Conservation (phyloP, 2,113 vertebrate genomes). For the Sphyrna mokarran region DNA sequence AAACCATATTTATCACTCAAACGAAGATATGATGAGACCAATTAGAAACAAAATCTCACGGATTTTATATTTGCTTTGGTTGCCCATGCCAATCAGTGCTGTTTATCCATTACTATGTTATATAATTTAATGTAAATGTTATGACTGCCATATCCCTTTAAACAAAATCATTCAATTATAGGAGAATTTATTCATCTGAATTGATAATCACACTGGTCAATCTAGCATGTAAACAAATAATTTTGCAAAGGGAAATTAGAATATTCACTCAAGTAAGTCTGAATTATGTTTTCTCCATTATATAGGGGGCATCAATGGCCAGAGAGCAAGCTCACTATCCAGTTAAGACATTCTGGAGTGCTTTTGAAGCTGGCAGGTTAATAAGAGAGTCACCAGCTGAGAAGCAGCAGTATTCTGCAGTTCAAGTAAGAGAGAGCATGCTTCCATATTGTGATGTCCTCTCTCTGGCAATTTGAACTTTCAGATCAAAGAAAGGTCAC, state of each 20-base stretch:
- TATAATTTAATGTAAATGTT: background rate
- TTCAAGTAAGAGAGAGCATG: background rate
- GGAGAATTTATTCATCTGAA: background rate
- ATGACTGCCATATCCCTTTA: background rate
- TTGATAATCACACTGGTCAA: background rate
- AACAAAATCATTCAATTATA: background rate
- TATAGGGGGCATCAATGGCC: background rate
- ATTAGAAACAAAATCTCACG: background rate
- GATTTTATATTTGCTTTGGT: slow-evolving; percentile 10
- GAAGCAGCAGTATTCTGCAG: background rate
- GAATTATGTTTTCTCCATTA: background rate
- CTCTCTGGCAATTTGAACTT: no score
- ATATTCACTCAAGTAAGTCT: background rate
- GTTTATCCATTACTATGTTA: background rate
- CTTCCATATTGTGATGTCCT: background rate
- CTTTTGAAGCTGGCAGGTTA: background rate
- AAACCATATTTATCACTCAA: slow-evolving; percentile 1
- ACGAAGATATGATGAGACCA: background rate
- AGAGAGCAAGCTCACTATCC: background rate
- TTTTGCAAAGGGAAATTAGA: background rate
- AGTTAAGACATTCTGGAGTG: background rate
- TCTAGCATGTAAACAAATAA: background rate
- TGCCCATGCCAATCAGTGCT: background rate
- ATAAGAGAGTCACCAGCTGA: background rate
- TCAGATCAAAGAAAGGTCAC: no score